Evolutionary conservation across 92 coral and sea anemone species (phyloP), one percentile per base, ranked within the genome.

Genomic region (Montipora capitata): DNA sequence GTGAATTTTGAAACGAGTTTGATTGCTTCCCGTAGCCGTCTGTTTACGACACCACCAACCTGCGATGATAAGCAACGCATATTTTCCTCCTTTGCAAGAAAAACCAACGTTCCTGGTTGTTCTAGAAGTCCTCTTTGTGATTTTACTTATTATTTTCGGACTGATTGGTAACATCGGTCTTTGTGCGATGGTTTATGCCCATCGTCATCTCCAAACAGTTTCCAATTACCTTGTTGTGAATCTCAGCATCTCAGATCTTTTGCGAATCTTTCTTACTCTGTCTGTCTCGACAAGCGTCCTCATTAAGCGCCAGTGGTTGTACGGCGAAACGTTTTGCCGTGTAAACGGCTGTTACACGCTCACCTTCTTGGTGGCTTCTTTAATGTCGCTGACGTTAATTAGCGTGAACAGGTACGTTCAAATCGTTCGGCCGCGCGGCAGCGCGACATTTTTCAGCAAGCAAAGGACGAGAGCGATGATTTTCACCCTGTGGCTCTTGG

Each of bases 311-410:
- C 56, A 51, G 52, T 94, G 98, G 98, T 66, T 89, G 38, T 91
- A 65, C 11, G 90, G 89, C 48, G 85, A 74, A 15, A 9, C 82
- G 18, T 90, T 94, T 61, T 94, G 98, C 80, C 93, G 61, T 70
- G 71, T 92, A 11, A 94, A 89, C 57, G 98, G 98, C 7, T 94
- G 88, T 80, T 94, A 92, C 76, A 94, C 98, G 9, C 70, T 94
- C 48, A 78, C 90, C 3, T 90, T 94, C 43, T 75, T 94, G 2
- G 87, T 93, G 5, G 92, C 89, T 14, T 94, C 98, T 8, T 64
- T 94, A 2, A 83, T 94, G 70, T 89, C 95, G 10, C 94, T 94
- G 15, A 89, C 98, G 10, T 44, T 92, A 14, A 94, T 94, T 58
- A 94, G 95, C 59, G 82, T 90, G 8, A 94, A 94, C 87, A 87